These are phyloP conservation scores for Lordiphosa andalusiaca DNA, from an alignment of 2,888 invertebrate species.

Conservation along the genomic window DNA sequence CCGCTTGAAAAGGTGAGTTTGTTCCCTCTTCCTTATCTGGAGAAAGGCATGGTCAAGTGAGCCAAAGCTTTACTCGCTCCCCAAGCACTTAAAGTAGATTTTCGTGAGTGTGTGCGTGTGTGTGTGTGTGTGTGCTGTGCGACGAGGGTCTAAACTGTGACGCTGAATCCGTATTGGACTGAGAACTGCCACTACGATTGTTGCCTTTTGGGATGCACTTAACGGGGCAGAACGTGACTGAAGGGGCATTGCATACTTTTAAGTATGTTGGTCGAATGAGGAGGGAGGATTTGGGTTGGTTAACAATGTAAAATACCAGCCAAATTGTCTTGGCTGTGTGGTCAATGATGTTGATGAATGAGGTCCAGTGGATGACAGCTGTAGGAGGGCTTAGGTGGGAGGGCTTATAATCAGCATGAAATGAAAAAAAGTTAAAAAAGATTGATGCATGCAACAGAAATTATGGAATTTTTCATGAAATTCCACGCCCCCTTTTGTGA, in stretches of 20 bases:
- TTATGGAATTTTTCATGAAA: no score
- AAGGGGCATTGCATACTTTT: slow-evolving; percentile 36
- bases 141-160: slow-evolving; percentile 29
- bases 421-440: slow-evolving; percentile 15
- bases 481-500: no score
- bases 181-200: slow-evolving; percentile 6
- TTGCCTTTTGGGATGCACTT: slow-evolving; percentile 53
- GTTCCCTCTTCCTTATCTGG: slow-evolving; percentile 15
- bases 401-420: slow-evolving; percentile 16
- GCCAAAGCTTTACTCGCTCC: slow-evolving; percentile 19
- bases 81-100: slow-evolving; percentile 51
- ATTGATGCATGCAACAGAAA: slow-evolving; percentile 35
- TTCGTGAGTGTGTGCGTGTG: slow-evolving; percentile 31
- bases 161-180: slow-evolving; percentile 8
- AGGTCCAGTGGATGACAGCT: slow-evolving; percentile 17
- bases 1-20: slow-evolving; percentile 84
- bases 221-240: slow-evolving; percentile 60
- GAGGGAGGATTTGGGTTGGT: background rate
- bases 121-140: slow-evolving; percentile 25
- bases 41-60: slow-evolving; percentile 23
- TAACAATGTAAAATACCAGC: slow-evolving; percentile 35
- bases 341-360: slow-evolving; percentile 67
- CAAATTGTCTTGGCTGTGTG: slow-evolving; percentile 45
- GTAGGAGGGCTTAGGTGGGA: background rate
- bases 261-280: background rate